Conservation (phyloP, 2,888 invertebrate genomes). For the Dorcus hopei region DNA sequence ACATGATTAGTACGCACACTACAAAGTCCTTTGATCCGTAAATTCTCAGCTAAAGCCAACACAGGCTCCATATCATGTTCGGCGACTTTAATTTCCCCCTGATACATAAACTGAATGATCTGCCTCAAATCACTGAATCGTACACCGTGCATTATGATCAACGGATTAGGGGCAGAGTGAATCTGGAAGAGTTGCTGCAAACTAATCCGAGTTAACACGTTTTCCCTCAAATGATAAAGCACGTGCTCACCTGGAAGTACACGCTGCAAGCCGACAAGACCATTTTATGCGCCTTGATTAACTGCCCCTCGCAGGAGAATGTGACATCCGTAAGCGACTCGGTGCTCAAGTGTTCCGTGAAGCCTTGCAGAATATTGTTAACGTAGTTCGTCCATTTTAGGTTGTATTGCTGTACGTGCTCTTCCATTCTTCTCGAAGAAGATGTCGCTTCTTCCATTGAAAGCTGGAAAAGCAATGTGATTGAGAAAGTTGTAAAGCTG, state of each 20-base stretch:
- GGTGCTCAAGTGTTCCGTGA: slow-evolving; percentile 47
- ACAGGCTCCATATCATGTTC: slow-evolving; percentile 49
- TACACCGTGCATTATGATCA: slow-evolving; percentile 50
- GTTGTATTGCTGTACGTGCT: slow-evolving; percentile 44
- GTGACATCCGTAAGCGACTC: slow-evolving; percentile 52
- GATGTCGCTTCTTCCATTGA: no score
- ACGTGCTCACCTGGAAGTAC: slow-evolving; percentile 47
- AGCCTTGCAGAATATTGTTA: slow-evolving; percentile 50
- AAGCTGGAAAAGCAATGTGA: no score
- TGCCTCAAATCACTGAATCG: slow-evolving; percentile 46
- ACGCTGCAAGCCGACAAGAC: slow-evolving; percentile 53
- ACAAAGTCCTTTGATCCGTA: slow-evolving; percentile 52
- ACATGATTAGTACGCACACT: slow-evolving; percentile 27
- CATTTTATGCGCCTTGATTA: slow-evolving; percentile 52
- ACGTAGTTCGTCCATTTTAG: slow-evolving; percentile 53
- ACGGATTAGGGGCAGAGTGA: slow-evolving; percentile 46
- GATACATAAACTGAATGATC: slow-evolving; percentile 52
- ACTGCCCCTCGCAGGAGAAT: slow-evolving; percentile 50
- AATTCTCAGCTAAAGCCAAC: slow-evolving; percentile 47
- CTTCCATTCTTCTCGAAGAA: no score
- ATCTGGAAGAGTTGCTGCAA: slow-evolving; percentile 47
- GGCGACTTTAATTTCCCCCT: slow-evolving; percentile 52
- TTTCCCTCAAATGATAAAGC: background rate
- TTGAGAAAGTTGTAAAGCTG: no score
- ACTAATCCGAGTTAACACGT: background rate